Base-by-base conservation (phyloP, 2,888 invertebrate genomes). In the Chymomyza amoena region DNA sequence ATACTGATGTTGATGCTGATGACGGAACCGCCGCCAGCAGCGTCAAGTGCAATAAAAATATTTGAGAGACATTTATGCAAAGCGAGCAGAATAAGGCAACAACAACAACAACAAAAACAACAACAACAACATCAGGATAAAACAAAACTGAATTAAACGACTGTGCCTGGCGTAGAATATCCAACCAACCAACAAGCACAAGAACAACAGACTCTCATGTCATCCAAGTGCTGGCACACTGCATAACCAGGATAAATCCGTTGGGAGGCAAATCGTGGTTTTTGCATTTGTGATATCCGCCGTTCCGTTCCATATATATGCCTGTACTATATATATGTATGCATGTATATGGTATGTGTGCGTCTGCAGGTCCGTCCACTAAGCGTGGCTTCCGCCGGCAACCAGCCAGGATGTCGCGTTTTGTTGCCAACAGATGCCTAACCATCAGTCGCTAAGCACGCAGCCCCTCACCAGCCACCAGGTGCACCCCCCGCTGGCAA, bases 41-140 rank as follows among this genome's bases (percentile, higher is more conserved):
- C 75, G 70, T 72, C 72, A 74, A 81, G 72, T 70, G 87, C 81
- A 84, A 89, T 90, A 89, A 89, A 89, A 89, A 87, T 83, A 87
- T 89, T 81, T 86, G 74, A 84, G 79, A 66, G 82, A 78, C 81
- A 84, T 80, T 84, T 85, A 85, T 84, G 84, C 72, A 70, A 68
- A 79, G 20, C 52, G 57, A 25, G 67, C 66, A 73, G 68, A 64
- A 45, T 13, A 73, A 63, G 52, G 63, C 20, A 63, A 73, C 64
- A 65, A 25, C 3, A 25, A 54, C 65, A 61, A 63, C 67, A 68
- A 68, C 69, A 73, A 75, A 68, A 68, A 68, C 69, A 73, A 75
- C 76, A 69, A 69, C 73, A 70, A 78, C 80, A 69, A 32, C 32
- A 63, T 74, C 74, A 52, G 75, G 77, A 68, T 57, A 67, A 77